These are phyloP conservation scores for Atrina japonica DNA, from an alignment of 2,888 invertebrate species.

Conservation along the genomic window DNA sequence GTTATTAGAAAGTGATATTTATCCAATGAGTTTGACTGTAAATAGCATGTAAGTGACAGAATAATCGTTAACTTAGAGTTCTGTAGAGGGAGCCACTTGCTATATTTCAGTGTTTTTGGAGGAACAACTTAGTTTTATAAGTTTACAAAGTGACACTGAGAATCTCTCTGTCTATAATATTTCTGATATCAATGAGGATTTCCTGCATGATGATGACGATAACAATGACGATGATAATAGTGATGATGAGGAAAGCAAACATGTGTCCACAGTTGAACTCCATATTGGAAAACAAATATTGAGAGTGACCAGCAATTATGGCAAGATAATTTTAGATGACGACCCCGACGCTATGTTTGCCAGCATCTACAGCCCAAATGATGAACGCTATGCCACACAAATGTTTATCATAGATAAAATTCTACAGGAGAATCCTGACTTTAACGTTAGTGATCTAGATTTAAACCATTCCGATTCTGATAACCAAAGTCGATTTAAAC, in stretches of 20 bases:
- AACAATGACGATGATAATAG: neutral
- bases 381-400: constrained; percentile 13
- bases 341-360: constrained; percentile 14
- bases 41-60: too few species aligned
- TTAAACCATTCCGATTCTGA: neutral
- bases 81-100: too few species aligned
- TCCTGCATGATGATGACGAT: neutral
- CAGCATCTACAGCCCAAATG: neutral
- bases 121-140: constrained; percentile 20
- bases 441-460: constrained; percentile 4
- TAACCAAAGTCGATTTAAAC: too few species aligned
- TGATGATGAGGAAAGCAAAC: neutral
- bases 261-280: neutral
- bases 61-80: too few species aligned
- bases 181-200: neutral
- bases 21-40: too few species aligned
- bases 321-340: neutral
- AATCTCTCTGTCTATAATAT: neutral
- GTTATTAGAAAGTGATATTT: too few species aligned
- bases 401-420: constrained; percentile 23
- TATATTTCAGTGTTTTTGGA: constrained; percentile 25
- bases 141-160: constrained; percentile 20
- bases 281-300: constrained; percentile 15
- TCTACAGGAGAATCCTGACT: constrained; percentile 19
- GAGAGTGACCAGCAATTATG: constrained; percentile 3